Evolutionary conservation across 1,140 invertebrate genomes (phyloP).

Genomic region (Saxidomus purpurata): DNA sequence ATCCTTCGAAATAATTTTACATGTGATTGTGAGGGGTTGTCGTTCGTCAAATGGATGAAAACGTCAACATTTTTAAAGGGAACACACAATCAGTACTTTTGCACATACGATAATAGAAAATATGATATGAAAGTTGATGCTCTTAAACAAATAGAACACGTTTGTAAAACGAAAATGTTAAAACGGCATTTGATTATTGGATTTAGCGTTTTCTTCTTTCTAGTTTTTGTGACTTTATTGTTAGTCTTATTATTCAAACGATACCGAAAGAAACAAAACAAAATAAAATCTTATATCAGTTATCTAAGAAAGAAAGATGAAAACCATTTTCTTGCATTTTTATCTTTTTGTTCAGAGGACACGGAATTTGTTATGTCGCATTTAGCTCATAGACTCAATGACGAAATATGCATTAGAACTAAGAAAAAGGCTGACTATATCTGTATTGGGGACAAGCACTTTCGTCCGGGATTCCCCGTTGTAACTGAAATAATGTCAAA

Average conservation of each 20-base stretch:
- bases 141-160: neutral
- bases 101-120: neutral
- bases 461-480: neutral
- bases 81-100: neutral
- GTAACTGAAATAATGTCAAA: neutral
- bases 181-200: neutral
- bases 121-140: neutral
- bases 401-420: neutral
- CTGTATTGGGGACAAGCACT: conserved; percentile 5
- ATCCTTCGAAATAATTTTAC: neutral
- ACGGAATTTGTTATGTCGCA: neutral
- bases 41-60: neutral
- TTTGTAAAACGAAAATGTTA: neutral
- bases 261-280: conserved; percentile 3
- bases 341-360: neutral
- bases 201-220: neutral
- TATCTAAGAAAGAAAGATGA: neutral
- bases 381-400: neutral
- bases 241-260: neutral
- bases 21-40: neutral
- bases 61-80: neutral
- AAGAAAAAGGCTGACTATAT: neutral
- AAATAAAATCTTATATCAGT: neutral
- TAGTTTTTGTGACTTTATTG: neutral
- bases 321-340: neutral